Evolutionary conservation across 2,113 vertebrate species (phyloP), one percentile per base, ranked within the genome.

Genomic region (Cynocephalus volans): DNA sequence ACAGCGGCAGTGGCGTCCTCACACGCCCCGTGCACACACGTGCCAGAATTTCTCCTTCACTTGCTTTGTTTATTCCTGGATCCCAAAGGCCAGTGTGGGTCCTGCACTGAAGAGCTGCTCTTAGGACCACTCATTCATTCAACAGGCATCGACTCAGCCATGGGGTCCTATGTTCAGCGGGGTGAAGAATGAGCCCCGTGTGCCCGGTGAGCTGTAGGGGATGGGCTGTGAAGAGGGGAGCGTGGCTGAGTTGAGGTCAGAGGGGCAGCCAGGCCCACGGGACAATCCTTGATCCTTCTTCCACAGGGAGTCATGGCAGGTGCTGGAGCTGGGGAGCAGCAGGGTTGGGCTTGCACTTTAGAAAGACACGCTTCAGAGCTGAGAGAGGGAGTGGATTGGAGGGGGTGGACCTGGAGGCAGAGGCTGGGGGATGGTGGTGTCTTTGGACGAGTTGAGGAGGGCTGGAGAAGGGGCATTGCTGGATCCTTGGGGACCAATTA

Each of bases 21-120:
- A 31, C 50, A 19, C 0, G 1, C 54, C 28, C 91, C 1, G 0
- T 15, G 50, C 14, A 7, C 19, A 2, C 23, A 28, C 0, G 18
- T 72, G 94, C 92, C 19, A 0, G 87, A 6, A 1, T 48, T 56
- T 56, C 79, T 48, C 60, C 36, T 56, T 50, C 21, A 14, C 14
- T n/a, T 6, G 48, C 58, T 8, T 0, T 4, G 50, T 52, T 73
- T 7, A 50, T 33, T 33, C 64, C 77, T 62, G 62, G 9, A 12
- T 79, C 72, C 31, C 26, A 3, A 67, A 88, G 77, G 60, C 58
- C 28, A 56, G n/a, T 72, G 14, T 1, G 17, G 48, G 50, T 8
- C 33, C 5, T 7, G 65, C 45, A 41, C 64, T 0, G 1, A 73
- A 18, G 45, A 28, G 5, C 62, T 33, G 26, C 26, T 67, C 58